phyloP scores from a whole-genome alignment of 2,113 vertebrate genomes.

The Anseranas semipalmata region DNA sequence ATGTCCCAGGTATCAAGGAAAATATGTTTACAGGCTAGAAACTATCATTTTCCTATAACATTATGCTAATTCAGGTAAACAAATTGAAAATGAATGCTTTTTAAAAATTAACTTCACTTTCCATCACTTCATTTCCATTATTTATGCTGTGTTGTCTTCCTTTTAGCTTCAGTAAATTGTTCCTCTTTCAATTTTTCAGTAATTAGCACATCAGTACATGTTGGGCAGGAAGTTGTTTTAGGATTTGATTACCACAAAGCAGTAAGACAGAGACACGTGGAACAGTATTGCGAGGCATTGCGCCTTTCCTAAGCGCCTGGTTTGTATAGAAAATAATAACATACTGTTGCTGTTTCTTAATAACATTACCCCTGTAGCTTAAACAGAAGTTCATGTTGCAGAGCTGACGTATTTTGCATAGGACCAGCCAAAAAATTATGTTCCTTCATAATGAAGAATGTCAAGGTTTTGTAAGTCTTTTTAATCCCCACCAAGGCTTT shows the following conservation, averaged over 20 bases:
- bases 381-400: not conserved
- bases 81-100: not conserved
- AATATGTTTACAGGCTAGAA: not conserved
- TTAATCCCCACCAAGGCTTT: not conserved
- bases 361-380: not conserved
- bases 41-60: not conserved
- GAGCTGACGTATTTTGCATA: not conserved
- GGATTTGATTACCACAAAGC: not conserved
- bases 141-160: not conserved
- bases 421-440: not conserved
- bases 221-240: not conserved
- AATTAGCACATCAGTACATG: not conserved
- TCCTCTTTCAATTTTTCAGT: not conserved
- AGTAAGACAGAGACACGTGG: not conserved
- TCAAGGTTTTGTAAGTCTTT: not conserved
- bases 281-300: fast-evolving
- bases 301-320: not conserved
- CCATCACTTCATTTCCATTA: not conserved
- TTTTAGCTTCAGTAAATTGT: not conserved
- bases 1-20: not conserved
- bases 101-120: not conserved
- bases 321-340: not conserved
- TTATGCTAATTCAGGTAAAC: not conserved
- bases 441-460: not conserved
- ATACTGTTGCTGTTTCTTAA: not conserved